phyloP scores from a whole-genome alignment of 2,113 vertebrate species.

The Desmodus rotundus region DNA sequence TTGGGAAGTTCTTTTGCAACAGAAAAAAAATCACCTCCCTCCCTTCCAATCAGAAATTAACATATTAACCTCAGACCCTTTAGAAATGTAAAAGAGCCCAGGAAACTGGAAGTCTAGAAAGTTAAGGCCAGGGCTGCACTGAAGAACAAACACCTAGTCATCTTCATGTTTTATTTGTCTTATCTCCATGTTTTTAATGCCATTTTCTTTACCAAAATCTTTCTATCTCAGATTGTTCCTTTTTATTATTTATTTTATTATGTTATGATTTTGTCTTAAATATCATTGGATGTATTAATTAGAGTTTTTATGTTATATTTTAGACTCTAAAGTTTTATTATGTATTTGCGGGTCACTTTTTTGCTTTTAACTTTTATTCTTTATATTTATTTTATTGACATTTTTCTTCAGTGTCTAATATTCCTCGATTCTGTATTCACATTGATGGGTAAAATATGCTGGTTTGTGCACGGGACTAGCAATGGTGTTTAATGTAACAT shows the following conservation, averaged over 20 bases:
- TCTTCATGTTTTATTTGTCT: background rate
- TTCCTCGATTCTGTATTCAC: background rate
- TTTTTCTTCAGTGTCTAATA: background rate
- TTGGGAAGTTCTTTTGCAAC: background rate
- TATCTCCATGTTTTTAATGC: background rate
- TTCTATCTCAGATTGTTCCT: background rate
- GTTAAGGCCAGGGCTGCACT: background rate
- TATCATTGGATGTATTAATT: background rate
- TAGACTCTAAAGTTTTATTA: background rate
- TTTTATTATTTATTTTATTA: background rate
- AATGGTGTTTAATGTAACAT: background rate
- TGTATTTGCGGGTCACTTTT: background rate
- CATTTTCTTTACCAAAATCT: background rate
- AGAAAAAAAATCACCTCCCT: background rate
- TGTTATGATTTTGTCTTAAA: background rate
- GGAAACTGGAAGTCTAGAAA: background rate
- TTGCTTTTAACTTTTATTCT: background rate
- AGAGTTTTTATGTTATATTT: background rate
- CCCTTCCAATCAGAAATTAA: background rate
- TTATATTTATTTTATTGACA: background rate
- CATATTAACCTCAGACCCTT: background rate
- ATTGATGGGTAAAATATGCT: background rate
- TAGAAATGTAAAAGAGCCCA: background rate
- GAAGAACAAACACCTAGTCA: background rate
- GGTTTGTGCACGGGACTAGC: background rate